Conservation (phyloP, 2,797 vertebrate species). For the Falco peregrinus region DNA sequence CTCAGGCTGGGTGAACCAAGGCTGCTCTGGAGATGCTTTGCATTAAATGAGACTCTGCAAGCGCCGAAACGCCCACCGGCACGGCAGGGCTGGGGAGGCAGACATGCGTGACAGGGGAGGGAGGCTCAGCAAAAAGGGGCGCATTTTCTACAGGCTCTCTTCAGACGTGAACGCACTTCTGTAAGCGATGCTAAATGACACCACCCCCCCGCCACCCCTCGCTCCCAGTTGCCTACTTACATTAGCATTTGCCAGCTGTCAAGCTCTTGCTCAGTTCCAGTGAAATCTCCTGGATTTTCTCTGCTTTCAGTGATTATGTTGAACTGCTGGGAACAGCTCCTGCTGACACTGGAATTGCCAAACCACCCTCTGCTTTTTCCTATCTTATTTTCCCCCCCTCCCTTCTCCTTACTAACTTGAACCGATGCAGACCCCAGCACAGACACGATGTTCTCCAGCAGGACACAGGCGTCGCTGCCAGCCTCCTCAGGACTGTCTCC, state of each 20-base stretch:
- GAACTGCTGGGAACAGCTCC: conserved; percentile 3
- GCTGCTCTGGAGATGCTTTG: neutral
- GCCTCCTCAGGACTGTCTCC: neutral
- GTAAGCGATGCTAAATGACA: neutral
- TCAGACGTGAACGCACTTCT: neutral
- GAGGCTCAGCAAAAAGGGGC: neutral
- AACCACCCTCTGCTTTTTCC: neutral
- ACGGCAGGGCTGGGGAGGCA: neutral
- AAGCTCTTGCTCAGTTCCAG: conserved; percentile 2
- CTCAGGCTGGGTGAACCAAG: neutral
- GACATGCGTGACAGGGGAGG: neutral
- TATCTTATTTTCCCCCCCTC: too few species aligned
- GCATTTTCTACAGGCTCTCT: neutral
- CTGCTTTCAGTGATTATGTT: neutral
- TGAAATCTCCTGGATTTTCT: conserved; percentile 36
- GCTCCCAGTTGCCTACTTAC: conserved; percentile 34
- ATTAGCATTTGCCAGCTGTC: conserved; percentile 46
- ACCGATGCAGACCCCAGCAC: neutral
- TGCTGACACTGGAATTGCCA: neutral
- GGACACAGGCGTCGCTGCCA: neutral
- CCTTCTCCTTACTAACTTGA: neutral
- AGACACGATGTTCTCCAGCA: neutral
- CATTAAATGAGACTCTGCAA: neutral
- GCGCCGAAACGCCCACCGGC: fast-evolving
- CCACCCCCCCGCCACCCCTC: neutral